Base-by-base conservation (phyloP, 1,140 invertebrate genomes). In the Halictus rubicundus region DNA sequence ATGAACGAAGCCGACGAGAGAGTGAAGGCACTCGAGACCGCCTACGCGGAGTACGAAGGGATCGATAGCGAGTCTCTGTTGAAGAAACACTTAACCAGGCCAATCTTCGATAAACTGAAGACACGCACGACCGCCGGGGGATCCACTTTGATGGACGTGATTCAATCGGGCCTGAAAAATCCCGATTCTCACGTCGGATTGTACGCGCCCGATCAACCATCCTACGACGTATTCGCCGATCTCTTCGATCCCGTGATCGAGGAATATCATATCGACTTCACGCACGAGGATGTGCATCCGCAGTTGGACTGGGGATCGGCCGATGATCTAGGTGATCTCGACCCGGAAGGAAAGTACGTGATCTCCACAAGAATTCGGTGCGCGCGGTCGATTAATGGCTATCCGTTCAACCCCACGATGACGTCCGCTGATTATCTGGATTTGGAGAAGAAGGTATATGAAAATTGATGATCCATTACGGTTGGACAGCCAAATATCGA, bases 191-290 rank as follows among this genome's bases (percentile, higher is more conserved):
- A 93, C 19, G 93, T 96, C 14, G 96, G 96, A 76, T 88, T 96
- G 42, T 97, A 97, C 89, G 96, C 96, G 5, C 94, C 96, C 0
- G 96, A 97, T 92, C 93, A 95, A 0, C 95, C 97, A 66, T 92
- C 95, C 5, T 97, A 97, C 91, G 93, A 93, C 52, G 90, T 95
- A 1, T 97, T 97, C 86, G 91, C 91, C 16, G 93, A 94, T 60
- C 90, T 97, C 14, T 97, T 97, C 87, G 95, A 97, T 90, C 95
- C 96, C 14, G 95, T 97, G 88, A 97, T 97, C 88, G 94, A 96
- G 80, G 96, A 97, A 73, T 97, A 97, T 88, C 96, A 97, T 87
- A 92, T 87, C 8, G 94, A 95, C 64, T 95, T 96, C 89, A 94
- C 94, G 70, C 91, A 94, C 39, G 94, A 93, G 2, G 94, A 95